Base-by-base conservation (phyloP, 2,113 vertebrate species). In the Phalacrocorax brasilianus region DNA sequence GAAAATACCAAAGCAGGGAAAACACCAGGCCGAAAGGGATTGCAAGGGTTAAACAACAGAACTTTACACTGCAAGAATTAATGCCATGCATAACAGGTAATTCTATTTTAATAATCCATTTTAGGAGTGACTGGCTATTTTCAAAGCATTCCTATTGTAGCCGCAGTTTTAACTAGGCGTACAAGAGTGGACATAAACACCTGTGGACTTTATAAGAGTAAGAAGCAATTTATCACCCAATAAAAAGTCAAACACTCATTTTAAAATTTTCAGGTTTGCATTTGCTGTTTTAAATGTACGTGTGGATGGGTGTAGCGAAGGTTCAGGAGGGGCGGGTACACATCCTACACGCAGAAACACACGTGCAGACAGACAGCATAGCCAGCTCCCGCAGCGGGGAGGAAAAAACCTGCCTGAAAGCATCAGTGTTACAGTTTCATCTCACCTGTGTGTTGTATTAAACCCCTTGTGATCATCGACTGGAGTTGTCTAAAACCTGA, bases 171-270 rank as follows among this genome's bases (percentile, higher is more conserved):
- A 94, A 96, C 91, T 91, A 94, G 91, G 91, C 82, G 1, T 97
- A 90, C 21, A 72, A 89, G 96, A 94, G 89, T 95, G 91, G 94
- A 94, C 96, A 94, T 95, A 92, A 95, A 96, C 96, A 97, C 91
- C 97, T 97, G 96, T 6, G 50, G 94, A 94, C 96, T 97, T 97
- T 97, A 97, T 97, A 96, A 93, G 94, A 81, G 87, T 35, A 96
- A 95, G 96, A 97, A 94, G 91, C 96, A 89, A 97, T 97, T 97
- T 97, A 97, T 97, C 96, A 97, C 96, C 95, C 95, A 95, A 97
- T 97, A 97, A 97, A 97, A 97, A 89, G 88, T 33, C 93, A 96
- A 96, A 95, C 91, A 91, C 87, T 96, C 89, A 88, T 90, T 95
- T 97, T 95, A 97, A 94, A 97, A 96, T 94, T 86, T 97, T 97